These are phyloP conservation scores for Solenopsis invicta DNA, from an alignment of 1,140 invertebrate species.

Conservation along the genomic window DNA sequence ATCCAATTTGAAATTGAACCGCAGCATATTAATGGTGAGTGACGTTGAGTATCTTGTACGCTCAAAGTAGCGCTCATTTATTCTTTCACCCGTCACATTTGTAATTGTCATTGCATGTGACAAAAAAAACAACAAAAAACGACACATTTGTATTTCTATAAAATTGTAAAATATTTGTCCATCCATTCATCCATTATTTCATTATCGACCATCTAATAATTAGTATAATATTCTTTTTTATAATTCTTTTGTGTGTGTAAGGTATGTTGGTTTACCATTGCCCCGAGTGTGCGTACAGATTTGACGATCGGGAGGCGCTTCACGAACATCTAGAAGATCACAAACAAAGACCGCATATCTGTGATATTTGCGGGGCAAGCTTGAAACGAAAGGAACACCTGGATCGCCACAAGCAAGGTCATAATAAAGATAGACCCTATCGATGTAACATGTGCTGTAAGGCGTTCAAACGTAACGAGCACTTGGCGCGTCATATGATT, in stretches of 20 bases:
- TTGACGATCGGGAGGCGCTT: conserved; percentile 83
- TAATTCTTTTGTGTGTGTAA: conserved; percentile 55
- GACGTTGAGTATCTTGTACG: neutral
- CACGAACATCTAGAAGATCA: conserved; percentile 85
- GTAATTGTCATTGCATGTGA: neutral
- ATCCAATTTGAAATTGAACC: conserved; percentile 83
- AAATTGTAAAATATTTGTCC: too few relatives aligned
- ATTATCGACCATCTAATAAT: neutral
- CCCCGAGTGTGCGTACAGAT: conserved; percentile 85
- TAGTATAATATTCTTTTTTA: conserved; percentile 27
- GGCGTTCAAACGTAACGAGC: conserved; percentile 88
- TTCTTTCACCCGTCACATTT: neutral
- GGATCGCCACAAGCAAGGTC: conserved; percentile 90
- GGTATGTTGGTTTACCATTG: conserved; percentile 84
- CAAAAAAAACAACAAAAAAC: too few relatives aligned
- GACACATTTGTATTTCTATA: too few relatives aligned
- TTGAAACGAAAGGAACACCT: conserved; percentile 94
- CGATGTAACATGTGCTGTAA: conserved; percentile 87
- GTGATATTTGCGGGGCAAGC: conserved; percentile 89
- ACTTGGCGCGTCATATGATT: conserved; percentile 87
- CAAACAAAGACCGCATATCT: conserved; percentile 85
- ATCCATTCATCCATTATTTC: too few relatives aligned
- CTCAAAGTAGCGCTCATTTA: neutral
- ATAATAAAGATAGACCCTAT: conserved; percentile 87
- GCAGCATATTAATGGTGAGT: conserved; percentile 83